Conservation (phyloP, 2,888 invertebrate genomes). For the Eurytoma californica region DNA sequence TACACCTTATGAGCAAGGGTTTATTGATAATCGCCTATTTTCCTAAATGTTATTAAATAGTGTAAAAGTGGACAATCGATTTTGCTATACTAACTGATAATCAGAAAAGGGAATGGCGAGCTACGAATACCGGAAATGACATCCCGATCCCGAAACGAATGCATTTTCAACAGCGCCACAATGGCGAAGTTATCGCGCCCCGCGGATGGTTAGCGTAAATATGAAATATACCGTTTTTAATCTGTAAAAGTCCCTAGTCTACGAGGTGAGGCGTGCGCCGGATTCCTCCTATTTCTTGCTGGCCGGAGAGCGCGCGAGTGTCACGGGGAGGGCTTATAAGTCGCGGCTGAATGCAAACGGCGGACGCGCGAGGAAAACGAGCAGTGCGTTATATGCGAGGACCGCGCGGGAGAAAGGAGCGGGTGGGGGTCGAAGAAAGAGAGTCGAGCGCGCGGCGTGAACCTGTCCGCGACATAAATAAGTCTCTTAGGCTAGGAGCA, state of each 20-base stretch:
- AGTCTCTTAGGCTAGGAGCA: slow-evolving; percentile 64
- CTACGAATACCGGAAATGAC: neutral
- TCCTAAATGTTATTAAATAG: no score
- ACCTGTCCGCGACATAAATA: slow-evolving; percentile 70
- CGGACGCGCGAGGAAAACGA: neutral
- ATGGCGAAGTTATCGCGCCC: slow-evolving; percentile 4
- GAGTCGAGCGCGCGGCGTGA: slow-evolving; percentile 56
- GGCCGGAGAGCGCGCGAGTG: neutral
- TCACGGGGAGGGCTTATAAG: slow-evolving; percentile 1
- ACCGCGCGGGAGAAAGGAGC: neutral
- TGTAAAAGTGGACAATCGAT: no score
- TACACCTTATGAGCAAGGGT: no score
- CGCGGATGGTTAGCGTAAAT: neutral
- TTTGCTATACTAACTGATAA: no score
- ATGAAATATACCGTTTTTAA: slow-evolving; percentile 19
- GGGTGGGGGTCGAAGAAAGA: neutral
- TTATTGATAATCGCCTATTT: no score
- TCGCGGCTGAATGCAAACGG: slow-evolving; percentile 8
- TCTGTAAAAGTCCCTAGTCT: slow-evolving; percentile 3
- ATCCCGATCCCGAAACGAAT: slow-evolving; percentile 21
- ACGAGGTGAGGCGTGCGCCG: neutral
- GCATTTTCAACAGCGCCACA: neutral
- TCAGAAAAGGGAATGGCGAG: no score
- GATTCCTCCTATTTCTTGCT: slow-evolving; percentile 8
- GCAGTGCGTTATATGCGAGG: neutral